A percentile compares a stretch with the other conserved stretches of the same genome.
Evolutionary conservation across 37 sponge, comb jelly and placozoan genomes (phyloP).

Genomic region (Geodia barretti): DNA sequence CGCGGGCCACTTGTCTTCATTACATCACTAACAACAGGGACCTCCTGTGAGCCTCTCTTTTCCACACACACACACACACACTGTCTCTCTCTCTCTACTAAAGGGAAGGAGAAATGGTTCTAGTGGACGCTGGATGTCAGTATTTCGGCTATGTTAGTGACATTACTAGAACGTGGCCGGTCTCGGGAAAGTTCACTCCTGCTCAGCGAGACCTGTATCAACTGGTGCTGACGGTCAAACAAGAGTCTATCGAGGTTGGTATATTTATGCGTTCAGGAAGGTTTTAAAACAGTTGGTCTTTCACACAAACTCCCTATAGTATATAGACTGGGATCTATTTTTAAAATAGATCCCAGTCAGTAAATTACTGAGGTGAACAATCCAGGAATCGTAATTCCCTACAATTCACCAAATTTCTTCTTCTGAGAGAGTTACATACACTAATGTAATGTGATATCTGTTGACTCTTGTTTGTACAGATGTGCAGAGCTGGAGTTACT

Average conservation of each 20-base stretch:
- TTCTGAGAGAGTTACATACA: too few species aligned
- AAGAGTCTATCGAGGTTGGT: slow-evolving; percentile 51
- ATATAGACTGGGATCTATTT: too few species aligned
- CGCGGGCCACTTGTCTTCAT: slow-evolving; percentile 71
- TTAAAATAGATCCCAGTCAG: too few species aligned
- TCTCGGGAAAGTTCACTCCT: slow-evolving; percentile 70
- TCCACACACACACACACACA: not conserved
- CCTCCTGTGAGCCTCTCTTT: not conserved
- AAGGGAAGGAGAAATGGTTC: slow-evolving; percentile 76
- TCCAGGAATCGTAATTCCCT: too few species aligned
- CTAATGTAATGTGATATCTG: too few species aligned
- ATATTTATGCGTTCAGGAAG: too few species aligned
- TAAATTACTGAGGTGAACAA: too few species aligned
- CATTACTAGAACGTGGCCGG: slow-evolving; percentile 87
- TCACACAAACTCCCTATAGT: too few species aligned
- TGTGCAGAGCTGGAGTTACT: slow-evolving; percentile 64
- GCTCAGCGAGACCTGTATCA: slow-evolving; percentile 79
- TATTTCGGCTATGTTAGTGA: slow-evolving; percentile 88
- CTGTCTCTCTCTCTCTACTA: not conserved
- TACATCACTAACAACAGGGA: slow-evolving; percentile 67
- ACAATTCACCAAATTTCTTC: too few species aligned
- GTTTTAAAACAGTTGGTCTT: too few species aligned
- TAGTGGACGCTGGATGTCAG: slow-evolving; percentile 87
- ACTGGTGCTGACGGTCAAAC: slow-evolving; percentile 40
- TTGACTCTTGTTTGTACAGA: too few species aligned